Evolutionary conservation across 2,797 vertebrate species (phyloP).

Genomic region (Balearica regulorum): DNA sequence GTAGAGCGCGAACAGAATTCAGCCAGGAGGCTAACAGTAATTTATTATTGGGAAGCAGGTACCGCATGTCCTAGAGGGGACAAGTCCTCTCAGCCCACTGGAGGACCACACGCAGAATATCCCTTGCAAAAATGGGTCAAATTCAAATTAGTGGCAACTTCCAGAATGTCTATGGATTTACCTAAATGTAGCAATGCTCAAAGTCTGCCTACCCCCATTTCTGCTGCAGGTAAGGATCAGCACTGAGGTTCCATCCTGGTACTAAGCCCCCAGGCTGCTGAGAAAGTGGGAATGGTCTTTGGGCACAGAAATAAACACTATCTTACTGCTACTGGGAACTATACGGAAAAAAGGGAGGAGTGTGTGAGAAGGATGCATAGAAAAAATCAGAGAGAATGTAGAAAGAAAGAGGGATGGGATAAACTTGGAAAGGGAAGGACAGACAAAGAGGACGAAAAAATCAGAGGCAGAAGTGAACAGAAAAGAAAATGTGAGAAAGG

Average conservation of each 20-base stretch:
- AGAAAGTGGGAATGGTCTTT: not conserved
- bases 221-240: not conserved
- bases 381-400: not conserved
- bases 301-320: not conserved
- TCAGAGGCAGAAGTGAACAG: not conserved
- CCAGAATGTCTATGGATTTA: not conserved
- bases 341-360: not conserved
- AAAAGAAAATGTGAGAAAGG: not conserved
- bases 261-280: not conserved
- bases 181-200: not conserved
- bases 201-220: not conserved
- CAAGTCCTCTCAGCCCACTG: not conserved
- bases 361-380: not conserved
- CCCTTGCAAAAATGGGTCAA: not conserved
- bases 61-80: not conserved
- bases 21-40: not conserved
- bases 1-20: not conserved
- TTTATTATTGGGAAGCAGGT: not conserved
- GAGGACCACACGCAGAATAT: not conserved
- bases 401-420: not conserved
- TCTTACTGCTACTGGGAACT: not conserved
- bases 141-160: not conserved
- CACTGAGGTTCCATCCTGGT: not conserved
- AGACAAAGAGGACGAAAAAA: not conserved
- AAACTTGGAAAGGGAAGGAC: not conserved